Percentiles rank a stretch among this genome's conserved stretches.
phyloP scores from a whole-genome alignment of 2,797 vertebrate genomes.

The Vireo griseus region DNA sequence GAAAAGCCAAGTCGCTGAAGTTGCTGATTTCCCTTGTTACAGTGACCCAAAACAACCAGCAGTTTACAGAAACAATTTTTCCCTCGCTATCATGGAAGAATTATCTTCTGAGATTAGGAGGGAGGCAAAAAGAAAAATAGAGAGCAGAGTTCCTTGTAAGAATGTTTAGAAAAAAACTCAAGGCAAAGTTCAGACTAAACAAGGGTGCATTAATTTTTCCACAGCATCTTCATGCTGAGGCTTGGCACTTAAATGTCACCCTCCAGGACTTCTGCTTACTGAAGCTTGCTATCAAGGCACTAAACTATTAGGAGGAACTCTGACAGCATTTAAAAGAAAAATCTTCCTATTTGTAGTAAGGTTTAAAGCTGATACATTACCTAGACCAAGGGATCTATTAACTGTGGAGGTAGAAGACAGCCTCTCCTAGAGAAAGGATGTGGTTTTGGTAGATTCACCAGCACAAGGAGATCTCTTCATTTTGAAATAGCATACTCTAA shows the following conservation, averaged over 20 bases:
- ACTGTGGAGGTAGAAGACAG: neutral
- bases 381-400: neutral
- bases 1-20: neutral
- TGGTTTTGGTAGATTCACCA: neutral
- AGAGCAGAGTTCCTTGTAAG: neutral
- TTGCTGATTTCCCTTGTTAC: neutral
- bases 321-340: neutral
- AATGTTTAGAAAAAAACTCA: neutral
- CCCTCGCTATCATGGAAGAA: neutral
- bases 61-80: neutral
- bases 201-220: neutral
- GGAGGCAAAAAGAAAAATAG: neutral
- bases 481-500: neutral
- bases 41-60: neutral
- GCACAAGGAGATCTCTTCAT: neutral
- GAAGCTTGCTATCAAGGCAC: neutral
- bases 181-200: constrained; percentile 23
- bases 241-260: neutral
- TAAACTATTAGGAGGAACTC: neutral
- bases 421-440: neutral
- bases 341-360: neutral
- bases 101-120: neutral
- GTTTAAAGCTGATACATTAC: neutral
- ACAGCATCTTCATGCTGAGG: neutral
- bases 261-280: neutral